Percentiles rank a stretch among this genome's conserved stretches.
Conservation (phyloP, 2,888 invertebrate genomes). For the Meiosimyza platycephala region DNA sequence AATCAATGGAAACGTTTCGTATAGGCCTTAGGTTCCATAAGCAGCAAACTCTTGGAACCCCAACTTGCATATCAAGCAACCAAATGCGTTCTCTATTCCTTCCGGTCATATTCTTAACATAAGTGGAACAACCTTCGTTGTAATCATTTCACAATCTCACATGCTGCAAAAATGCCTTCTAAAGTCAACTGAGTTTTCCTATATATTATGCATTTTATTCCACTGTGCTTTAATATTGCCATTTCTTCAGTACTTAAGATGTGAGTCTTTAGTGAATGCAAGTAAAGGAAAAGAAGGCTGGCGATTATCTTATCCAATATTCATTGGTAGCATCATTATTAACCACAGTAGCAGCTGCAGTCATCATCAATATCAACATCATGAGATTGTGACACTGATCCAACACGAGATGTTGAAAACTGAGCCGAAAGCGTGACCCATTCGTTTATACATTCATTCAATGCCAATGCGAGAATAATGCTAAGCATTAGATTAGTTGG, state of each 20-base stretch:
- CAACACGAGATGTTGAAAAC: slow-evolving; percentile 16
- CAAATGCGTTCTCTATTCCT: too few relatives aligned
- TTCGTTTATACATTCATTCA: not conserved
- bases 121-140: too few relatives aligned
- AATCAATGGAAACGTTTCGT: too few relatives aligned
- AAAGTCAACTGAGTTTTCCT: too few relatives aligned
- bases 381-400: slow-evolving; percentile 14
- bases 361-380: not conserved
- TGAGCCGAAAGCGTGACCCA: slow-evolving; percentile 30
- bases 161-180: too few relatives aligned
- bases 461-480: slow-evolving; percentile 19
- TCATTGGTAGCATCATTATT: not conserved
- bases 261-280: too few relatives aligned
- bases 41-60: too few relatives aligned
- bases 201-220: too few relatives aligned
- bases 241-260: not conserved
- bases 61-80: too few relatives aligned
- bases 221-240: not conserved
- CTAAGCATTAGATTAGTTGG: slow-evolving; percentile 26
- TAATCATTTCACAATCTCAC: too few relatives aligned
- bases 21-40: too few relatives aligned
- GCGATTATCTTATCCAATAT: slow-evolving; percentile 34
- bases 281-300: not conserved
- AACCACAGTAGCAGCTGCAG: not conserved
- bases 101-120: too few relatives aligned